A percentile compares a stretch with the other conserved stretches of the same genome.
These are phyloP conservation scores for Ctenicera cuprea DNA, from an alignment of 2,888 invertebrate species.

Conservation along the genomic window DNA sequence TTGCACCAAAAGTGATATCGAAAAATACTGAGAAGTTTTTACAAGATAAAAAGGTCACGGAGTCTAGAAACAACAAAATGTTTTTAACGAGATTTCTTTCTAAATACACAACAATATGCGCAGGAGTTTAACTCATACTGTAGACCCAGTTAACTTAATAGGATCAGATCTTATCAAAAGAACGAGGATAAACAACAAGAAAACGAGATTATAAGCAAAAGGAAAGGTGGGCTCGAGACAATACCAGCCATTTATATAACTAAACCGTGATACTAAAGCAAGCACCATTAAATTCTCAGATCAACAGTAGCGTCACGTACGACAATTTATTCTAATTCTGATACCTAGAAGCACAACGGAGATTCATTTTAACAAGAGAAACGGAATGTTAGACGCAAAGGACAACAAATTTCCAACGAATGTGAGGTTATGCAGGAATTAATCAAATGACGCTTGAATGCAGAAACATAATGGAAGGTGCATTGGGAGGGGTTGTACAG, in stretches of 20 bases:
- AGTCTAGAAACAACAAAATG: neutral
- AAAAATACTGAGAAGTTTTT: neutral
- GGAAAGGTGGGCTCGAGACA: conserved; percentile 26
- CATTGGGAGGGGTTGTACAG: conserved; percentile 14
- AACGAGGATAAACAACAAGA: conserved; percentile 27
- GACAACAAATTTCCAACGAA: conserved; percentile 12
- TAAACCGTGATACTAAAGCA: neutral
- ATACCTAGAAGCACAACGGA: conserved; percentile 22
- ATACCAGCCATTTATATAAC: conserved; percentile 25
- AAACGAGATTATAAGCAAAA: conserved; percentile 33
- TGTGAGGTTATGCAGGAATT: conserved; percentile 20
- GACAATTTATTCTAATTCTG: conserved; percentile 27
- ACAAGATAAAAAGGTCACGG: neutral
- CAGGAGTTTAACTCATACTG: conserved; percentile 10
- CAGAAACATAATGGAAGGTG: conserved; percentile 21
- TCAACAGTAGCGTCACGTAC: conserved; percentile 28
- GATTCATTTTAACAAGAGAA: conserved; percentile 17
- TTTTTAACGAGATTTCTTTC: conserved; percentile 23
- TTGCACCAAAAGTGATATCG: no score
- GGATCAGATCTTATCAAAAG: conserved; percentile 35
- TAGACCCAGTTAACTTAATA: conserved; percentile 28
- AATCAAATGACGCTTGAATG: conserved; percentile 16
- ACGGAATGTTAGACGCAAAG: neutral
- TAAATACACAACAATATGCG: conserved; percentile 13
- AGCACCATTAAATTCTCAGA: conserved; percentile 25